phyloP scores from a whole-genome alignment of 2,888 invertebrate genomes.

The Pelosia muscerda region DNA sequence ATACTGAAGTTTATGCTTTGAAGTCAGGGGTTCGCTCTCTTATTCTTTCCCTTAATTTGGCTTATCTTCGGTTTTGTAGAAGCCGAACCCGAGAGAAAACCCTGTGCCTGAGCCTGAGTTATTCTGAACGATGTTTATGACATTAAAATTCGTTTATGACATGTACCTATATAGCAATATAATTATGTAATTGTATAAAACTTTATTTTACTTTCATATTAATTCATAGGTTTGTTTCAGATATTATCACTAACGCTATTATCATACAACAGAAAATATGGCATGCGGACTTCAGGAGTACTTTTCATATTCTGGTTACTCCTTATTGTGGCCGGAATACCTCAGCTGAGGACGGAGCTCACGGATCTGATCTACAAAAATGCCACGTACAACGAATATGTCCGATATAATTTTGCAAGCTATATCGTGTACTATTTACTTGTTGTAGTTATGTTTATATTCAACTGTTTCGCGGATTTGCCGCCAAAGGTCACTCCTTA shows the following conservation, averaged over 20 bases:
- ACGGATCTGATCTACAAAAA: slow-evolving; percentile 82
- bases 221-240: slow-evolving; percentile 79
- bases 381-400: slow-evolving; percentile 79
- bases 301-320: slow-evolving; percentile 97
- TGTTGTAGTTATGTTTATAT: slow-evolving; percentile 88
- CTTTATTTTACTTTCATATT: background rate
- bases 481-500: slow-evolving; percentile 90
- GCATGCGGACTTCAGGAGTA: slow-evolving; percentile 95
- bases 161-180: no score
- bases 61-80: no score
- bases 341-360: slow-evolving; percentile 90
- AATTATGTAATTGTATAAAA: no score
- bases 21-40: background rate
- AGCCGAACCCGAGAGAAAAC: no score
- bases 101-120: no score
- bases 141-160: no score
- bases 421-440: slow-evolving; percentile 93
- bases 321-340: slow-evolving; percentile 89
- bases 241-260: slow-evolving; percentile 89
- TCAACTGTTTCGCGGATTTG: slow-evolving; percentile 93
- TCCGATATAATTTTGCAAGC: slow-evolving; percentile 89
- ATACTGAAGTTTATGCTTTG: no score
- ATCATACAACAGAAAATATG: slow-evolving; percentile 92
- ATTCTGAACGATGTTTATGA: no score
- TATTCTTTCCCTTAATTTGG: no score